A percentile compares a stretch with the other conserved stretches of the same genome.
Conservation (phyloP, 2,113 vertebrate species). For the Poecile atricapillus region DNA sequence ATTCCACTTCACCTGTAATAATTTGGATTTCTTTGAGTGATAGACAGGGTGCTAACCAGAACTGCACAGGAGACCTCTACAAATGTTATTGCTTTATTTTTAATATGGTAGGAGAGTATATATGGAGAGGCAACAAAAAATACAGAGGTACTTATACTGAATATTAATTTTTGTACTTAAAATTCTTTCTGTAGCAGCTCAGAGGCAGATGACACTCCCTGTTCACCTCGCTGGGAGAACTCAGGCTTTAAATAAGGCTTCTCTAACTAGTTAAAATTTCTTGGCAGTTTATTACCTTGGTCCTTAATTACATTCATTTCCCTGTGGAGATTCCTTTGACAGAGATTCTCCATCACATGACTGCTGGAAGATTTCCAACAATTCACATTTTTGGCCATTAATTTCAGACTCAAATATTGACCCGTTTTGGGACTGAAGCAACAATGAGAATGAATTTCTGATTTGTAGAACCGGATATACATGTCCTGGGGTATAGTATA, state of each 20-base stretch:
- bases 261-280: constrained; percentile 28
- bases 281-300: constrained; percentile 32
- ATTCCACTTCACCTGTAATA: neutral
- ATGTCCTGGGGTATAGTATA: neutral
- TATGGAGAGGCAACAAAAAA: neutral
- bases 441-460: neutral
- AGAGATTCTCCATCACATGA: neutral
- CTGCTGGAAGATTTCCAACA: constrained; percentile 6
- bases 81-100: neutral
- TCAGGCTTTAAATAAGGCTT: constrained; percentile 47
- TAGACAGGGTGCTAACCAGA: neutral
- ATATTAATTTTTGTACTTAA: neutral
- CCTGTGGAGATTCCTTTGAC: neutral
- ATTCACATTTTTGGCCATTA: neutral
- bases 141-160: neutral
- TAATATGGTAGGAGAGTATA: neutral
- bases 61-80: neutral
- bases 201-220: neutral
- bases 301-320: constrained; percentile 50
- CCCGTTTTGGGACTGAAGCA: neutral
- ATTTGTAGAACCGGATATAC: neutral
- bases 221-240: neutral
- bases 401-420: constrained; percentile 39
- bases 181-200: neutral
- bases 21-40: neutral